Percentiles rank a stretch among this genome's conserved stretches.
Conservation (phyloP, 2,797 vertebrate species). For the Silurus aristotelis region DNA sequence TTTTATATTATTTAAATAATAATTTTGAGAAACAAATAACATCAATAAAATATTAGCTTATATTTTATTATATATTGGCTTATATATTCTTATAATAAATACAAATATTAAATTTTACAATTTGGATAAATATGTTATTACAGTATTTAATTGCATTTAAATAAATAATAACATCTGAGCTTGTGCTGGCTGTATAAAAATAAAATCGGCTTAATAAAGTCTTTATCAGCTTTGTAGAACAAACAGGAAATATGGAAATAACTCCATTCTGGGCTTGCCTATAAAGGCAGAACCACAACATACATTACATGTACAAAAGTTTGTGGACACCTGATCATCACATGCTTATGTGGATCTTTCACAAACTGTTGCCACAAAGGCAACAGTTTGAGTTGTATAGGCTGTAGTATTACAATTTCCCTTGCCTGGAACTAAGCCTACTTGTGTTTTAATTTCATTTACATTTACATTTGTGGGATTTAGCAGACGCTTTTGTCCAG, state of each 20-base stretch:
- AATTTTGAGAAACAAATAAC: too few relatives aligned
- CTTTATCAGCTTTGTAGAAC: not conserved
- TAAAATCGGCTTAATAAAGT: not conserved
- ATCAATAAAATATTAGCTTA: too few relatives aligned
- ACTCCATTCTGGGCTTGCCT: not conserved
- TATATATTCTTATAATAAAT: too few relatives aligned
- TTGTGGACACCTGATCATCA: not conserved
- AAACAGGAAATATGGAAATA: not conserved
- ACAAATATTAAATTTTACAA: not conserved
- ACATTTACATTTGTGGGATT: too few relatives aligned
- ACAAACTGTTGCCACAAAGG: not conserved
- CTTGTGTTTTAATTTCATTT: too few relatives aligned
- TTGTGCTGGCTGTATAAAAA: not conserved
- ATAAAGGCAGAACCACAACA: not conserved
- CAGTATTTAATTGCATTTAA: not conserved
- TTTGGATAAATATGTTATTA: not conserved
- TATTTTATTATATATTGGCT: too few relatives aligned
- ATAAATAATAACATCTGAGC: not conserved
- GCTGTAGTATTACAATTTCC: not conserved
- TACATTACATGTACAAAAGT: not conserved
- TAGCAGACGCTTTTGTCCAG: too few relatives aligned
- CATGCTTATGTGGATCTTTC: not conserved
- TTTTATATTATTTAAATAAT: too few relatives aligned
- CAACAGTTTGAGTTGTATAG: too few relatives aligned
- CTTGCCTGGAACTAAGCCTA: not conserved